phyloP scores from a whole-genome alignment of 2,797 vertebrate species.

The Macrochelys suwanniensis region DNA sequence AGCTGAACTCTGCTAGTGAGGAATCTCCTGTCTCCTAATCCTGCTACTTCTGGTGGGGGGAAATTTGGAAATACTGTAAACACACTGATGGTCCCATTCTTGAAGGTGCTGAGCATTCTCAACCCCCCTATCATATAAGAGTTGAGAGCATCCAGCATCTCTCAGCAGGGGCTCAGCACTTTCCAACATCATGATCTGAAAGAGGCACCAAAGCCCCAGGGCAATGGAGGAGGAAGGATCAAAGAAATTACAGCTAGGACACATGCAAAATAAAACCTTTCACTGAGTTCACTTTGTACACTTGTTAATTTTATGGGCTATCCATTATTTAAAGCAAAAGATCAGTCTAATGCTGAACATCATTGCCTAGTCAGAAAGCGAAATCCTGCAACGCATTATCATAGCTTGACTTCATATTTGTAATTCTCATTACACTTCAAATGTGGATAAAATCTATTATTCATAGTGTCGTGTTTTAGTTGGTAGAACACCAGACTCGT shows the following conservation, averaged over 20 bases:
- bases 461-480: conserved; percentile 80
- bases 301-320: conserved; percentile 13
- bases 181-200: background rate
- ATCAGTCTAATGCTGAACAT: background rate
- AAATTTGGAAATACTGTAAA: conserved; percentile 46
- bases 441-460: conserved; percentile 68
- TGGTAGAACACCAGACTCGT: conserved; percentile 76
- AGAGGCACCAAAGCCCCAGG: background rate
- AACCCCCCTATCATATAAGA: background rate
- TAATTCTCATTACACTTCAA: conserved; percentile 67
- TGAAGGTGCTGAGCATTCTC: background rate
- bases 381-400: conserved; percentile 34
- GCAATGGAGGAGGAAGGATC: background rate
- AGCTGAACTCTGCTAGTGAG: conserved; percentile 13
- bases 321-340: conserved; percentile 22
- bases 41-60: conserved; percentile 35
- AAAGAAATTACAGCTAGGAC: background rate
- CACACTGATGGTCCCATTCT: background rate
- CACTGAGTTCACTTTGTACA: background rate
- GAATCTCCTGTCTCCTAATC: conserved; percentile 48
- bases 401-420: conserved; percentile 48
- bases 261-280: background rate
- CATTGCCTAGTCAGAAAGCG: conserved; percentile 46
- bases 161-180: background rate
- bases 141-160: background rate